A percentile compares a stretch with the other conserved stretches of the same genome.
Evolutionary conservation across 2,113 vertebrate species (phyloP).

Genomic region (Redunca redunca): DNA sequence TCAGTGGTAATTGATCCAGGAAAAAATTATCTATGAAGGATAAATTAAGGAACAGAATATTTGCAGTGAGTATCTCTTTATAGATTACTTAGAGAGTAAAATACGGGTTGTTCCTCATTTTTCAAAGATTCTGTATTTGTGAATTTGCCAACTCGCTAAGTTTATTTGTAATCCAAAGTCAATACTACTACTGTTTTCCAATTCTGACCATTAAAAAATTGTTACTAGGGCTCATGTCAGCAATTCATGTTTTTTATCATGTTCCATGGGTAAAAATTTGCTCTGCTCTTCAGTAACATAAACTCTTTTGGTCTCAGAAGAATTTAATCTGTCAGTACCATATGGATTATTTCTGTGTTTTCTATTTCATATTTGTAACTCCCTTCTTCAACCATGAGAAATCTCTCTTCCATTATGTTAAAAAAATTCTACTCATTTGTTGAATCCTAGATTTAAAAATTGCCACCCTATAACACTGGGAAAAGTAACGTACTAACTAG

Average conservation of each 20-base stretch:
- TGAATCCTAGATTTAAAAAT: not conserved
- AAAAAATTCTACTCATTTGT: not conserved
- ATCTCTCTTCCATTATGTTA: not conserved
- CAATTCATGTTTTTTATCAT: not conserved
- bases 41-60: not conserved
- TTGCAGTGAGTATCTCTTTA: not conserved
- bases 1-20: not conserved
- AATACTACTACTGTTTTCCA: not conserved
- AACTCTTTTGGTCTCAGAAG: not conserved
- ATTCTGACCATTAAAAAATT: not conserved
- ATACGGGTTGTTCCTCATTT: not conserved
- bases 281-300: not conserved
- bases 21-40: not conserved
- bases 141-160: not conserved
- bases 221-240: not conserved
- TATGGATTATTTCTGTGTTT: not conserved
- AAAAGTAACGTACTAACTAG: not conserved
- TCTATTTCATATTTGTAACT: not conserved
- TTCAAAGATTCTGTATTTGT: slow-evolving; percentile 18
- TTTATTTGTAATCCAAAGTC: not conserved
- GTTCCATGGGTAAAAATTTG: not conserved
- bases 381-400: not conserved
- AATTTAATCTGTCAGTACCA: not conserved
- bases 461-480: not conserved
- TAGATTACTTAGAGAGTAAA: not conserved